phyloP scores from a whole-genome alignment of 2,888 invertebrate species.

The Nephrotoma flavescens region DNA sequence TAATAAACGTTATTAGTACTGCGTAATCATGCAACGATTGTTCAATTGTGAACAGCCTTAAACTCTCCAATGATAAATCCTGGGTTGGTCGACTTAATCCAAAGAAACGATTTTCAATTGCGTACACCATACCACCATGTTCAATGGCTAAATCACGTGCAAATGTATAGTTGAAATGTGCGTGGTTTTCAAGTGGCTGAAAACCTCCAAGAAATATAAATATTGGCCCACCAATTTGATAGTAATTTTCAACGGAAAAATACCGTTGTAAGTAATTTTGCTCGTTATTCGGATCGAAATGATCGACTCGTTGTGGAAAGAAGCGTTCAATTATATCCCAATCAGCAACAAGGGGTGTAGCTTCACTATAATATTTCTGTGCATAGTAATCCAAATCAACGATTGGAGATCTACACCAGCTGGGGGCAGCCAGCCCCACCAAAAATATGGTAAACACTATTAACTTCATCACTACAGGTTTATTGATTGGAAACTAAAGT shows the following conservation, averaged over 20 bases:
- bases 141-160: background rate
- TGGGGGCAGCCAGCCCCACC: background rate
- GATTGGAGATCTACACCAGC: background rate
- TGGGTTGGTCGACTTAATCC: background rate
- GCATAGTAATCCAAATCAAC: background rate
- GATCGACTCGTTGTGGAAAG: background rate
- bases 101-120: background rate
- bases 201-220: background rate
- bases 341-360: background rate
- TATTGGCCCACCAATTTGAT: background rate
- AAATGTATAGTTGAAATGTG: background rate
- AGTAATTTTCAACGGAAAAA: background rate
- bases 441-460: background rate
- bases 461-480: background rate
- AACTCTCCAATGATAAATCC: background rate
- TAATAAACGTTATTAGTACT: background rate
- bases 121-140: background rate
- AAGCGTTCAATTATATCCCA: background rate
- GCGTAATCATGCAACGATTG: background rate
- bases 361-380: background rate
- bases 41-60: background rate
- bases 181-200: background rate
- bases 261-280: background rate
- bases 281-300: background rate
- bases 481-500: background rate